Evolutionary conservation across 2,888 invertebrate genomes (phyloP), one percentile per base, ranked within the genome.

Genomic region (Orthosia cruda): DNA sequence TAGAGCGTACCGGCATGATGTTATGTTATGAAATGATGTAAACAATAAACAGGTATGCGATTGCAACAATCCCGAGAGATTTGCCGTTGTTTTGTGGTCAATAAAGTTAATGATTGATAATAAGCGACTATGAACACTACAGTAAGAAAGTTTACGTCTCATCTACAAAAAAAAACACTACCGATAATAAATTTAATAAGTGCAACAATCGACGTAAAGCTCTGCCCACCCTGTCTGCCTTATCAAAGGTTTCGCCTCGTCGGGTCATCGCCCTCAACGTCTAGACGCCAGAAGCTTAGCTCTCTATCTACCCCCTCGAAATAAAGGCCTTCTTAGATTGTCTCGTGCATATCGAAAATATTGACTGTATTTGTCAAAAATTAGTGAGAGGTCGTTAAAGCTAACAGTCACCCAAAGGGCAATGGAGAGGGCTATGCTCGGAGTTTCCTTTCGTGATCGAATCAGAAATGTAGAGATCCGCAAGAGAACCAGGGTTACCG

Each of bases 241-340:
- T 80, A 57, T 58, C 76, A 52, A 20, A 32, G 62, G 80, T 62
- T n/a, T 45, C n/a, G 50, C 15, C 61, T 57, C 45, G 0, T 12
- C 16, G 57, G 80, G 80, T 76, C 52, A 63, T 15, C 57, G 80
- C 72, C 72, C 80, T 45, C 80, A 26, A 20, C 4, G 76, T 76
- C 76, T 76, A 76, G 76, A 76, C 76, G 20, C 16, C 18, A 13
- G 7, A 9, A 62, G 80, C 76, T 76, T 63, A 63, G 52, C 12
- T 20, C 55, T 61, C 76, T 76, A 52, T 58, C 80, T 52, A 47
- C 73, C 49, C 71, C 49, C 70, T 49, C 61, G 32, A 9, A 47
- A 26, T 26, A 71, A 71, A 62, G 23, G 72, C 62, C 32, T 76
- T 79, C 71, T 50, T 32, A 55, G 61, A 58, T 20, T 47, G 57